Evolutionary conservation across 2,797 vertebrate genomes (phyloP).

Genomic region (Diglossa cyanea): DNA sequence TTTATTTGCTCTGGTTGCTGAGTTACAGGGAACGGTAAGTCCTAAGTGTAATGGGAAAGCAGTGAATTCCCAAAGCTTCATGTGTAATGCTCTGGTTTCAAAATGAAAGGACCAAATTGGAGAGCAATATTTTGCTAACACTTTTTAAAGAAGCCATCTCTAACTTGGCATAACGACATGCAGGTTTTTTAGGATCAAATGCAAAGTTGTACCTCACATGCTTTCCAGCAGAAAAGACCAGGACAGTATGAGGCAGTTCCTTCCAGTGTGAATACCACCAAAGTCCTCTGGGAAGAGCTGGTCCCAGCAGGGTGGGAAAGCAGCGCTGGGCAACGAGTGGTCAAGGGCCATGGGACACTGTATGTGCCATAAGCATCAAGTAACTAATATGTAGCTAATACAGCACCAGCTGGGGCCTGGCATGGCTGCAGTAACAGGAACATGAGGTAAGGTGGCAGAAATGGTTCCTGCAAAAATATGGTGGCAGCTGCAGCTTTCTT

Average conservation of each 20-base stretch:
- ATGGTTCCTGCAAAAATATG: neutral
- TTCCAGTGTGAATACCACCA: neutral
- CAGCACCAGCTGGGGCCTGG: neutral
- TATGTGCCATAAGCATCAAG: fast-evolving
- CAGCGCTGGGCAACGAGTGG: neutral
- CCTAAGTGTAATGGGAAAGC: neutral
- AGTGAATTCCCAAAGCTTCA: neutral
- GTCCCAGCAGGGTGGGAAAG: neutral
- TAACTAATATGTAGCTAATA: neutral
- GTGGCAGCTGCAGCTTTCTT: neutral
- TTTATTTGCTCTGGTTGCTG: neutral
- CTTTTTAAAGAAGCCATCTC: neutral
- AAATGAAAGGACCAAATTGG: neutral
- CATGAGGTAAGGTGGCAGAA: fast-evolving
- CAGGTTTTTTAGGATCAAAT: neutral
- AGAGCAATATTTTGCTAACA: neutral
- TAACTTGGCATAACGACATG: fast-evolving
- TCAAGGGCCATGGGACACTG: too few species aligned
- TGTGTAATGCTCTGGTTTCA: neutral
- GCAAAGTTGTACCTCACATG: neutral
- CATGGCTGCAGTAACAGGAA: neutral
- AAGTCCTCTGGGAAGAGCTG: neutral
- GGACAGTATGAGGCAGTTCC: neutral
- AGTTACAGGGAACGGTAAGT: neutral
- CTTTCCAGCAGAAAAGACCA: neutral